Evolutionary conservation across 2,888 invertebrate genomes (phyloP).

Genomic region (Cheilosia vernalis): DNA sequence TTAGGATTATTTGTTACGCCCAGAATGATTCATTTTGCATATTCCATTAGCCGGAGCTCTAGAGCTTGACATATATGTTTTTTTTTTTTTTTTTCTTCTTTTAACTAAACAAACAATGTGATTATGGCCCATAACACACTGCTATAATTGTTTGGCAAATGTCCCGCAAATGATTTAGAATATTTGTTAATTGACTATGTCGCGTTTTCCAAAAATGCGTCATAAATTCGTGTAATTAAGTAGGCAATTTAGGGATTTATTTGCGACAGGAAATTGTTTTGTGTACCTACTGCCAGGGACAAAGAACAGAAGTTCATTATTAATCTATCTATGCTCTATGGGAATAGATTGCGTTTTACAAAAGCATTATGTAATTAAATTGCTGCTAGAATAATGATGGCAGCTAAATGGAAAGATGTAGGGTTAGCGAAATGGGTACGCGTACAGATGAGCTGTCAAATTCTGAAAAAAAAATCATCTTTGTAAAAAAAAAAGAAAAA

Average conservation of each 20-base stretch:
- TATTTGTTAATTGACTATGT: slow-evolving; percentile 42
- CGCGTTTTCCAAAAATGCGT: not conserved
- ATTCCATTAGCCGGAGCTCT: slow-evolving; percentile 53
- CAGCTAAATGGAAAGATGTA: too few species aligned
- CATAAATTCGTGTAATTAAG: slow-evolving; percentile 61
- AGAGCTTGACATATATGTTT: slow-evolving; percentile 44
- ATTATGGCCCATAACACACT: slow-evolving; percentile 4
- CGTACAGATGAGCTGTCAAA: too few species aligned
- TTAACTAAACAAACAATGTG: not conserved
- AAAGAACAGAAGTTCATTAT: slow-evolving; percentile 22
- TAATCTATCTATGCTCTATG: not conserved
- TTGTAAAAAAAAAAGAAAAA: too few species aligned
- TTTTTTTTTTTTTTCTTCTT: too few species aligned
- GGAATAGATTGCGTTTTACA: not conserved
- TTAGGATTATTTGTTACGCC: slow-evolving; percentile 66
- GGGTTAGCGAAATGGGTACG: too few species aligned
- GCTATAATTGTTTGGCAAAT: slow-evolving; percentile 37
- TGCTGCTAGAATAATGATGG: slow-evolving; percentile 27
- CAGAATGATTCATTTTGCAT: slow-evolving; percentile 61
- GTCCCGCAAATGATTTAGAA: slow-evolving; percentile 51
- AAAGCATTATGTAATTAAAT: not conserved
- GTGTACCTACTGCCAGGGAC: not conserved
- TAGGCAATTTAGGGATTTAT: slow-evolving; percentile 60
- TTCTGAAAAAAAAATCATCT: too few species aligned
- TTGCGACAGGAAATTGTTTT: slow-evolving; percentile 55